Percentiles rank a stretch among this genome's conserved stretches.
These are phyloP conservation scores for Scaptomyza pallida DNA, from an alignment of 1,140 invertebrate species.

Conservation along the genomic window DNA sequence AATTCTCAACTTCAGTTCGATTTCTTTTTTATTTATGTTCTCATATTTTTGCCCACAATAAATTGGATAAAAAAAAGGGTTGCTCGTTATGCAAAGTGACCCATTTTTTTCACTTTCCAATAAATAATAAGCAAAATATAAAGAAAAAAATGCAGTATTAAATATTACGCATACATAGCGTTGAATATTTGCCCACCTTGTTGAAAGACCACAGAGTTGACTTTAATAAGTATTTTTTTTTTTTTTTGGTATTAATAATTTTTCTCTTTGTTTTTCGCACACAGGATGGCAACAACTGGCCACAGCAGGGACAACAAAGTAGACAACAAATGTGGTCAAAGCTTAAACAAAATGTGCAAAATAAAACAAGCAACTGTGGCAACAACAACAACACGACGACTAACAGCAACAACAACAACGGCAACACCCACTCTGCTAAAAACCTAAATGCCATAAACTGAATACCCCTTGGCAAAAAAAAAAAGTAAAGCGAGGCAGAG, in stretches of 20 bases:
- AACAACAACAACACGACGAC: slow-evolving; percentile 26
- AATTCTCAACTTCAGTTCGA: neutral
- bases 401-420: slow-evolving; percentile 11
- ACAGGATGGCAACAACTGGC: slow-evolving; percentile 54
- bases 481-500: slow-evolving; percentile 2
- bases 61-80: slow-evolving; percentile 15
- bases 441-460: slow-evolving; percentile 57
- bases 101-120: slow-evolving; percentile 4
- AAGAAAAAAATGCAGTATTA: neutral
- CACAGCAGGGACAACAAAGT: slow-evolving; percentile 5
- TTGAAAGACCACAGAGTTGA: slow-evolving; percentile 1
- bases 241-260: too few relatives aligned
- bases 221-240: slow-evolving; percentile 23
- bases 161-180: slow-evolving; percentile 30
- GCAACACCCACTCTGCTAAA: slow-evolving; percentile 12
- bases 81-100: neutral
- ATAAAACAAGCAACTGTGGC: slow-evolving; percentile 68
- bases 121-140: slow-evolving; percentile 22
- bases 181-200: neutral
- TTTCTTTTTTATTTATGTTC: neutral
- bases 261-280: neutral
- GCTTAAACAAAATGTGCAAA: slow-evolving; percentile 68
- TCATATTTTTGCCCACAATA: slow-evolving; percentile 6
- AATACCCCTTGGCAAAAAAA: slow-evolving; percentile 35
- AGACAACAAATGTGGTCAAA: slow-evolving; percentile 46